Percentiles rank a stretch among this genome's conserved stretches.
Conservation (phyloP, 2,797 vertebrate genomes). For the Enteromius unitaeniatus region DNA sequence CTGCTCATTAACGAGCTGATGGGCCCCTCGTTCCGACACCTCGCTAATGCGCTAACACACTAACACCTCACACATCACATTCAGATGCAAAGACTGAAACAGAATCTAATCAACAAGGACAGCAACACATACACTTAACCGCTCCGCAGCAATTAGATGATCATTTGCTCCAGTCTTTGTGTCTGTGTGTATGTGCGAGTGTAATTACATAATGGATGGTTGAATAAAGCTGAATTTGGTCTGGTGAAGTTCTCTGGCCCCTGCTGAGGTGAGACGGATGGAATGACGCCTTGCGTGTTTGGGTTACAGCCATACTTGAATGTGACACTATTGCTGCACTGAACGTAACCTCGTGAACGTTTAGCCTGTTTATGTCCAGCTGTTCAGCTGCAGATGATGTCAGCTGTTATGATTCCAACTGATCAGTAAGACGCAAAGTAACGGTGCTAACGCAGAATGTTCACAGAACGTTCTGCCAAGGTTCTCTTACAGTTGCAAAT, state of each 20-base stretch:
- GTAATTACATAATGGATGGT: constrained; percentile 44
- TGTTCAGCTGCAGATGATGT: constrained; percentile 2
- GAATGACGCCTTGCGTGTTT: not conserved
- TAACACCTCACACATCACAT: constrained; percentile 59
- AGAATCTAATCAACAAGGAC: constrained; percentile 64
- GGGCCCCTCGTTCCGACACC: constrained; percentile 64
- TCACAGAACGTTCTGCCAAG: not conserved
- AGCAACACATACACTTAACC: constrained; percentile 59
- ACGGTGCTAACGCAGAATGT: not conserved
- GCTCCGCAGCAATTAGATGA: constrained; percentile 63
- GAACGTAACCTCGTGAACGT: not conserved
- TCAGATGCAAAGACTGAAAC: constrained; percentile 57
- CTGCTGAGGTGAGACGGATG: not conserved
- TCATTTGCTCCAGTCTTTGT: constrained; percentile 57
- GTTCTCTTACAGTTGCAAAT: not conserved
- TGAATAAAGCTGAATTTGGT: constrained; percentile 34
- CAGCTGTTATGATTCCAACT: not conserved
- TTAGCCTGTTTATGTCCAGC: constrained; percentile 14
- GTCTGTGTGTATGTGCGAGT: constrained; percentile 32
- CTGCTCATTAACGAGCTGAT: constrained; percentile 76
- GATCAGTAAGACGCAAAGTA: not conserved
- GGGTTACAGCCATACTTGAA: constrained; percentile 2
- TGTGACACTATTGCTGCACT: not conserved
- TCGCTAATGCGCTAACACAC: constrained; percentile 57
- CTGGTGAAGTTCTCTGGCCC: constrained; percentile 8